Percentiles rank a stretch among this genome's conserved stretches.
Evolutionary conservation across 2,888 invertebrate species (phyloP).

Genomic region (Anoplius nigerrimus): DNA sequence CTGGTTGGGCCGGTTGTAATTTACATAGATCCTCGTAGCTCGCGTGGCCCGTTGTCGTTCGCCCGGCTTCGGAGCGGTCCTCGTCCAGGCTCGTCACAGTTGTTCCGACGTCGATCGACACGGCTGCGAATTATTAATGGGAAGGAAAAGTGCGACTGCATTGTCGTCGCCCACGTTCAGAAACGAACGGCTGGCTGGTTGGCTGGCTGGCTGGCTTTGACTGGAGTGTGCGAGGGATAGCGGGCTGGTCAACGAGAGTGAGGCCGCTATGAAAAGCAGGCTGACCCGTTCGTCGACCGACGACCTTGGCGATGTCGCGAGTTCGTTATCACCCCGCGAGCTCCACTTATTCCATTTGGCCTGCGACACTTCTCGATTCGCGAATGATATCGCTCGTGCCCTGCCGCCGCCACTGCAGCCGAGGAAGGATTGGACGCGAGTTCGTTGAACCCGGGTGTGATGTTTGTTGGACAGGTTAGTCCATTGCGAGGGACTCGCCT

Average conservation of each 20-base stretch:
- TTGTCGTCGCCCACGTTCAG: constrained; percentile 50
- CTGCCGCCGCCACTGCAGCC: no score
- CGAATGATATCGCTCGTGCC: no score
- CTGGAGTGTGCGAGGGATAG: constrained; percentile 33
- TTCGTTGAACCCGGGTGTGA: no score
- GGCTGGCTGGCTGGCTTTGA: no score
- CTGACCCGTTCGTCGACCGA: constrained; percentile 22
- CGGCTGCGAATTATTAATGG: constrained; percentile 60
- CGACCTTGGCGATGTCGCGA: constrained; percentile 49
- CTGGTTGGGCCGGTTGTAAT: constrained; percentile 46
- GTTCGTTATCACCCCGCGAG: constrained; percentile 11
- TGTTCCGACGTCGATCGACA: constrained; percentile 50
- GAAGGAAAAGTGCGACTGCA: constrained; percentile 45
- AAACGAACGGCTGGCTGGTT: no score
- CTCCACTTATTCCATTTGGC: constrained; percentile 39
- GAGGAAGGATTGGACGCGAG: no score
- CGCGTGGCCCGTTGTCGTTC: constrained; percentile 17
- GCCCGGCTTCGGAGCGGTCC: no score
- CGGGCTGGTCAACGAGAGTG: constrained; percentile 7
- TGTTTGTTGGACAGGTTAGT: no score
- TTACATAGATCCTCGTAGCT: constrained; percentile 45
- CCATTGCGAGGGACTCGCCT: no score
- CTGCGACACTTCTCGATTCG: constrained; percentile 10
- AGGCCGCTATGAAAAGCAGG: neutral
- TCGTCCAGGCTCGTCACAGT: neutral